Percentiles rank a stretch among this genome's conserved stretches.
These are phyloP conservation scores for Macaria liturata DNA, from an alignment of 2,888 invertebrate genomes.

Conservation along the genomic window DNA sequence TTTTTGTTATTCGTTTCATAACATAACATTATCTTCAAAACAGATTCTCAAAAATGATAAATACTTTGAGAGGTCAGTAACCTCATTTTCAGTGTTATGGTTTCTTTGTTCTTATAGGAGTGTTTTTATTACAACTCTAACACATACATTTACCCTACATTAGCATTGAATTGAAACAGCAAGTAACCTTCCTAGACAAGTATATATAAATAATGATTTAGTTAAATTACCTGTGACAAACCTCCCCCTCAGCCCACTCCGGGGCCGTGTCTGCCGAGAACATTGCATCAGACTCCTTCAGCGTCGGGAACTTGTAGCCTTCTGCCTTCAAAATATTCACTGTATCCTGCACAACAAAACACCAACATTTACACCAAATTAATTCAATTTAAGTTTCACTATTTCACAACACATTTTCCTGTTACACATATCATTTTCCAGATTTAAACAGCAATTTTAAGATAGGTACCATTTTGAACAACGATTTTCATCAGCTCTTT, in stretches of 20 bases:
- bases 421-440: neutral
- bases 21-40: too few relatives aligned
- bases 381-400: slow-evolving; percentile 17
- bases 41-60: too few relatives aligned
- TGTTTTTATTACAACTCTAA: too few relatives aligned
- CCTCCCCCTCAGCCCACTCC: slow-evolving; percentile 98
- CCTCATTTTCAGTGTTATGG: too few relatives aligned
- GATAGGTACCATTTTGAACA: slow-evolving; percentile 18
- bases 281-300: slow-evolving; percentile 99
- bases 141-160: too few relatives aligned
- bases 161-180: too few relatives aligned
- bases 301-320: slow-evolving; percentile 93
- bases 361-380: neutral
- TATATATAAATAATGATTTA: too few relatives aligned
- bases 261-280: slow-evolving; percentile 98
- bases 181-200: too few relatives aligned
- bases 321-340: slow-evolving; percentile 97
- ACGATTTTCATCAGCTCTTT: neutral
- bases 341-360: slow-evolving; percentile 87
- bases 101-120: too few relatives aligned
- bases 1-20: too few relatives aligned
- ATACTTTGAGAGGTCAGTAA: too few relatives aligned
- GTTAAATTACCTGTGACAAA: slow-evolving; percentile 87
- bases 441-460: neutral
- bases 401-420: slow-evolving; percentile 24